Percentiles rank a stretch among this genome's conserved stretches.
phyloP scores from a whole-genome alignment of 2,797 vertebrate species.

The Tapirus indicus region DNA sequence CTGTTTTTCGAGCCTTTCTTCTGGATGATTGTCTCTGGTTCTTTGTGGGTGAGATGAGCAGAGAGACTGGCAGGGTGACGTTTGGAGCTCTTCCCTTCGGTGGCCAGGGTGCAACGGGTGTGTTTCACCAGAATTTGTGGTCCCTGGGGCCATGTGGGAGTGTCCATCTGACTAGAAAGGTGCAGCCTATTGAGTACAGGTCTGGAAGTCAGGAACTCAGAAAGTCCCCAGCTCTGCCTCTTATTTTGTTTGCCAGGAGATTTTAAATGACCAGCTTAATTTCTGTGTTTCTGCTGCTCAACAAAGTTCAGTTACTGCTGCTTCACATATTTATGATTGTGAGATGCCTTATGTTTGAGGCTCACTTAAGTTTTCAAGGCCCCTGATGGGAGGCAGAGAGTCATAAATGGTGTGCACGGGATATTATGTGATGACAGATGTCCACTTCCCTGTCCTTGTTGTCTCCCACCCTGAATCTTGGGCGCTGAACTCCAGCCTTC shows the following conservation, averaged over 20 bases:
- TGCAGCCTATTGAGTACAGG: neutral
- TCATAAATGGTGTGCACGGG: rapidly evolving
- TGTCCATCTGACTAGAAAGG: too few species aligned
- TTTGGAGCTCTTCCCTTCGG: neutral
- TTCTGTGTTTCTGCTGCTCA: neutral
- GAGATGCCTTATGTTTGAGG: neutral
- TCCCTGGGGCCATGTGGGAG: too few species aligned
- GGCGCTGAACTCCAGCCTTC: neutral
- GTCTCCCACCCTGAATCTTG: neutral
- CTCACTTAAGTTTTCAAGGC: neutral
- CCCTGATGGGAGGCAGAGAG: neutral
- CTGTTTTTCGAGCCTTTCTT: neutral
- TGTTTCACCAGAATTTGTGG: neutral
- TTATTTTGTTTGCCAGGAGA: neutral
- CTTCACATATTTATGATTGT: neutral
- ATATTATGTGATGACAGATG: neutral
- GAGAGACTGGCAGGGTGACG: too few species aligned
- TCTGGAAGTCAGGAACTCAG: neutral
- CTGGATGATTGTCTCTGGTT: neutral
- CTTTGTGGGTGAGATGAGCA: neutral
- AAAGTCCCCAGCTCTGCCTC: neutral
- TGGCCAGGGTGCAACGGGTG: rapidly evolving
- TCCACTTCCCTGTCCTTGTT: rapidly evolving
- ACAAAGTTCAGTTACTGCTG: neutral
- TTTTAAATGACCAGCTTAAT: neutral